Conservation (phyloP, 2,888 invertebrate species). For the Heteropelma amictum region DNA sequence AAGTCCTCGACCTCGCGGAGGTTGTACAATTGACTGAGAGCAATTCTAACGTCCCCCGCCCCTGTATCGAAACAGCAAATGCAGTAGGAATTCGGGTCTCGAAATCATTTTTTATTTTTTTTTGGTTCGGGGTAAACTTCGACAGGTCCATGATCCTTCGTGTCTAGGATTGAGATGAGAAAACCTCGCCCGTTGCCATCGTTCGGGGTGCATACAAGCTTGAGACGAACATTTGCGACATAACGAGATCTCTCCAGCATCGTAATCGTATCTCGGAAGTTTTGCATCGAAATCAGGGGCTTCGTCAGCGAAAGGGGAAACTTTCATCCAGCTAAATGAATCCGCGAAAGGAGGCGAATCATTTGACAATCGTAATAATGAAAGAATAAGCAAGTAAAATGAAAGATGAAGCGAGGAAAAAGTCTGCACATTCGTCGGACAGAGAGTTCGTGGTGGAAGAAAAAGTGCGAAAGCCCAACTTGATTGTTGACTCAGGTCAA, state of each 20-base stretch:
- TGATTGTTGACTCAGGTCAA: constrained; percentile 41
- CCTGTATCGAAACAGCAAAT: too few relatives aligned
- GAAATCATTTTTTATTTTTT: not conserved
- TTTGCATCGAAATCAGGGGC: not conserved
- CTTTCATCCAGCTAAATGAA: constrained; percentile 24
- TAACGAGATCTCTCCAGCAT: constrained; percentile 17
- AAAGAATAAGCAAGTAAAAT: too few relatives aligned
- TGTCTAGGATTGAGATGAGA: constrained; percentile 55
- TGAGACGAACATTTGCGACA: not conserved
- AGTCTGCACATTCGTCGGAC: not conserved
- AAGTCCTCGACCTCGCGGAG: constrained; percentile 37
- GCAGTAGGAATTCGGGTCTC: too few relatives aligned
- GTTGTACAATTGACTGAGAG: constrained; percentile 1
- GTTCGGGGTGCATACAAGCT: constrained; percentile 1
- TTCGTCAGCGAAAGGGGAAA: constrained; percentile 60
- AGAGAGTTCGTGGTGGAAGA: not conserved
- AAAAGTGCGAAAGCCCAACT: constrained; percentile 30
- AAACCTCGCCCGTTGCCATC: too few relatives aligned
- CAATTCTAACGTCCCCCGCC: not conserved
- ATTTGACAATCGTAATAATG: not conserved
- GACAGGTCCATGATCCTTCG: not conserved
- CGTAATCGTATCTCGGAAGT: not conserved
- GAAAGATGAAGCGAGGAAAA: not conserved
- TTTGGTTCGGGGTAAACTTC: not conserved
- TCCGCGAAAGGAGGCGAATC: not conserved